These are phyloP conservation scores for Halictus quadricinctus DNA, from an alignment of 2,888 invertebrate species.

Conservation along the genomic window DNA sequence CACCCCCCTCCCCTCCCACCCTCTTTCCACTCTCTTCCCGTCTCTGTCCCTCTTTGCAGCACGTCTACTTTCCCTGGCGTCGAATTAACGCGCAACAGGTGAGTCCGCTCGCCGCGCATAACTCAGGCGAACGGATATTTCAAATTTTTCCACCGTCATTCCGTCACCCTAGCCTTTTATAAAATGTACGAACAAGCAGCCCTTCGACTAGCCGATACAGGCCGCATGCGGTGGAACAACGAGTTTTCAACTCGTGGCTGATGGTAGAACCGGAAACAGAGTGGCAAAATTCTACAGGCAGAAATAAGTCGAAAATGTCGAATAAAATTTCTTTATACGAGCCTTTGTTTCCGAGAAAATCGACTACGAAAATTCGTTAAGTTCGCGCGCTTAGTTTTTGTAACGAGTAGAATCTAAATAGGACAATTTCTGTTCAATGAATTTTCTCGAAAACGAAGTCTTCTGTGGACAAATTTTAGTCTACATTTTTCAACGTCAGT, in stretches of 20 bases:
- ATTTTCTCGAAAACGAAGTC: no score
- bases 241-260: not conserved
- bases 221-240: not conserved
- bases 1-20: not conserved
- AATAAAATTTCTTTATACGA: not conserved
- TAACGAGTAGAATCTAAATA: no score
- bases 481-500: no score
- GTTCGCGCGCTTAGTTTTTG: no score
- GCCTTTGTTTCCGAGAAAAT: not conserved
- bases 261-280: not conserved
- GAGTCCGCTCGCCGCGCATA: constrained; percentile 66
- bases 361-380: no score
- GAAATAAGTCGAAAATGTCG: not conserved
- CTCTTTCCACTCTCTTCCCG: not conserved
- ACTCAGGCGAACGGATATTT: constrained; percentile 66
- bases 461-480: no score
- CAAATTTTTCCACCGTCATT: constrained; percentile 62
- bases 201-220: not conserved
- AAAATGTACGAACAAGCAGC: constrained; percentile 33
- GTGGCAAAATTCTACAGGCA: no score
- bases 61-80: constrained; percentile 62
- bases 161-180: constrained; percentile 31
- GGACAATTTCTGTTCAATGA: no score
- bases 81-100: constrained; percentile 80
- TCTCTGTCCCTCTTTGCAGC: constrained; percentile 21